phyloP scores from a whole-genome alignment of 2,888 invertebrate genomes.

The Allolobophora icterica region DNA sequence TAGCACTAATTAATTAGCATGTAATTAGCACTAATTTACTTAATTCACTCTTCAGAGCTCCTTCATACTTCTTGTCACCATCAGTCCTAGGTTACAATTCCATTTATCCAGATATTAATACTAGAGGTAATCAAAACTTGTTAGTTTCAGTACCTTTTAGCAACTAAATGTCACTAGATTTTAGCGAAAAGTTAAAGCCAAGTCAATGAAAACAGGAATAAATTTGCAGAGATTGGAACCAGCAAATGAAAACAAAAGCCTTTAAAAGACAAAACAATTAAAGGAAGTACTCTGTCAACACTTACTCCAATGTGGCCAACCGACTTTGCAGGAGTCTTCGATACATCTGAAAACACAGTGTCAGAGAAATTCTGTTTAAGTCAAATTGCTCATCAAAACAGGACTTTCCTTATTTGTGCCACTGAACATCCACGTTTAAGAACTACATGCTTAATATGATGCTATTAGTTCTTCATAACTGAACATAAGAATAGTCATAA shows the following conservation, averaged over 20 bases:
- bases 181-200: neutral
- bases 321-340: neutral
- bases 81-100: neutral
- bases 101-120: neutral
- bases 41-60: neutral
- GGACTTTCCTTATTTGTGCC: neutral
- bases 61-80: neutral
- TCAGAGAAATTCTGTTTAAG: neutral
- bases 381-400: neutral
- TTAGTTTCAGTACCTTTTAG: neutral
- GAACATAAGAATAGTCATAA: neutral
- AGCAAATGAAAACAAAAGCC: neutral
- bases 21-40: neutral
- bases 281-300: neutral
- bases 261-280: neutral
- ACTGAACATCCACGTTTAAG: neutral
- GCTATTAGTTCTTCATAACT: neutral
- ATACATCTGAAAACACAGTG: neutral
- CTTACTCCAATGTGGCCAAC: constrained; percentile 25
- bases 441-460: neutral
- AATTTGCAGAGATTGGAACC: neutral
- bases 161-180: neutral
- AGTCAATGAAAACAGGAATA: neutral
- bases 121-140: neutral
- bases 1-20: neutral